Evolutionary conservation across 2,888 invertebrate genomes (phyloP), one percentile per base, ranked within the genome.

Genomic region (Mesorhabditis sp.): DNA sequence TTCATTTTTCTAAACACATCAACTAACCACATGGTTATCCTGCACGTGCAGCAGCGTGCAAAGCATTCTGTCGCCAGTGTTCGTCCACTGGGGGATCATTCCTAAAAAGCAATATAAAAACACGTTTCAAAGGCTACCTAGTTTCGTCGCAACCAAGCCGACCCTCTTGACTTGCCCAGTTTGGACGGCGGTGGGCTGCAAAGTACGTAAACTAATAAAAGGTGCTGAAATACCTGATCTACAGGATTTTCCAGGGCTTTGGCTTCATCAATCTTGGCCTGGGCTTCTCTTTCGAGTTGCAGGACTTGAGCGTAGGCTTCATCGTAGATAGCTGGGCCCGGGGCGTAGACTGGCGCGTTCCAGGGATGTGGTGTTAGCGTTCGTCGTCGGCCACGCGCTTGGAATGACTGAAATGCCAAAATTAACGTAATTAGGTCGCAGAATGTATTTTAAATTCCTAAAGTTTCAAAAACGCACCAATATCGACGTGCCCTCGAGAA

Each of bases 41-140:
- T 92, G 88, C 10, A 95, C 90, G 65, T 84, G 77, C 7, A 84
- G 76, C 10, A 85, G 70, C 6, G 84, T 85, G 71, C 83, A 84
- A n/a, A 85, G 73, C 28, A 82, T 76, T 13, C 83, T 74, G n/a
- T 74, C 75, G n/a, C 84, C 84, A n/a, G 72, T 71, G 43, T 67
- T 73, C 1, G 75, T 76, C 92, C 68, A 97, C 94, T 68, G 97
- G 95, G 64, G 97, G 95, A 10, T 66, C 84, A 85, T 85, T 58
- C 84, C 78, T 72, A 15, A 50, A 64, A 62, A 65, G 5, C 45
- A 2, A n/a, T 6, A 50, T 10, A 10, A 41, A 43, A 4, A 71
- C 50, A 62, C n/a, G n/a, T n/a, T 15, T 65, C 28, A n/a, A 67
- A 4, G 62, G 5, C 5, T 13, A 70, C 50, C 61, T 68, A 43